These are phyloP conservation scores for Petrocephalus schoutedeni DNA, from an alignment of 2,797 vertebrate species.

Conservation along the genomic window DNA sequence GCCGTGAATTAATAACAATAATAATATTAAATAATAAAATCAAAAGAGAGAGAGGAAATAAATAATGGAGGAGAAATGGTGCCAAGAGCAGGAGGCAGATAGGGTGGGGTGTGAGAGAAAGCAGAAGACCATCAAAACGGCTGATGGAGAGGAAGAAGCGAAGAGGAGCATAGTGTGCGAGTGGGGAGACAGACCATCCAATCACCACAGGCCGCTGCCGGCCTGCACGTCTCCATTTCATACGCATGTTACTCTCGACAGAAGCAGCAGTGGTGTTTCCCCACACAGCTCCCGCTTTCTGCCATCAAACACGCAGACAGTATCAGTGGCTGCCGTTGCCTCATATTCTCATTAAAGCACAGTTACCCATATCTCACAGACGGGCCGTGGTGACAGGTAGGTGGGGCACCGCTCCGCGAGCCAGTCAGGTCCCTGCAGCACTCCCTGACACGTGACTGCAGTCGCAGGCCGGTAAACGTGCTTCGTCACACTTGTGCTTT, in stretches of 20 bases:
- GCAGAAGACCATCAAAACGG: not conserved
- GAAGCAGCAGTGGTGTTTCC: constrained; percentile 25
- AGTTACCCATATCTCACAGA: not conserved
- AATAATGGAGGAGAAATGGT: not conserved
- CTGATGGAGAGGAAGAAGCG: not conserved
- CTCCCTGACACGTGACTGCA: not conserved
- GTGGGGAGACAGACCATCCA: constrained; percentile 36
- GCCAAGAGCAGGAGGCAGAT: not conserved
- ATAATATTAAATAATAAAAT: not conserved
- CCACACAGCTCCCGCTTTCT: not conserved
- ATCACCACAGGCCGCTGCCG: constrained; percentile 34
- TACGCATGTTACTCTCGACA: constrained; percentile 26
- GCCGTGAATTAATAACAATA: not conserved
- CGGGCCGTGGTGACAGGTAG: not conserved
- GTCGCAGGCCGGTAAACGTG: not conserved
- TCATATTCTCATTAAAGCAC: not conserved
- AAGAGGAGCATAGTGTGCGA: constrained; percentile 4
- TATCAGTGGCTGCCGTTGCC: not conserved
- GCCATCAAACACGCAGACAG: not conserved
- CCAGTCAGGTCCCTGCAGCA: not conserved
- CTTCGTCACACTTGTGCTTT: not conserved
- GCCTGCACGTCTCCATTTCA: constrained; percentile 28
- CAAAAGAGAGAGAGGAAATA: not conserved
- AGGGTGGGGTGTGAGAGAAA: not conserved
- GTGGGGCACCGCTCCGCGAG: not conserved